Evolutionary conservation across 2,113 vertebrate genomes (phyloP).

Genomic region (Eleginops maclovinus): DNA sequence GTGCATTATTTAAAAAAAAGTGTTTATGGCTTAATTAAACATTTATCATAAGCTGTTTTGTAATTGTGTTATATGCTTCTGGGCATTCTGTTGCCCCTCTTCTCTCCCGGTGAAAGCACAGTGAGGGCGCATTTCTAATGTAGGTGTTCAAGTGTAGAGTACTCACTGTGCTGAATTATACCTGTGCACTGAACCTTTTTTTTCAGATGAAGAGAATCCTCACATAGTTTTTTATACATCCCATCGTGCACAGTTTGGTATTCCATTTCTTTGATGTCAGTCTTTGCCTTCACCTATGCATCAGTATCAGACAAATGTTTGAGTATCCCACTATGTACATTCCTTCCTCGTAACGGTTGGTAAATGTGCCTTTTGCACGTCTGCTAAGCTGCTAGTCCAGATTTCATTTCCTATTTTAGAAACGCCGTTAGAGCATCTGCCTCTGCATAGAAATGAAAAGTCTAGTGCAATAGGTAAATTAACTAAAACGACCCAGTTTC

Average conservation of each 20-base stretch:
- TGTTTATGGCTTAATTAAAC: conserved; percentile 61
- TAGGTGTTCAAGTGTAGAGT: neutral
- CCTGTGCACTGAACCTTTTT: neutral
- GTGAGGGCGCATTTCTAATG: neutral
- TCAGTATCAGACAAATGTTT: conserved; percentile 18
- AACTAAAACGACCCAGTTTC: conserved; percentile 82
- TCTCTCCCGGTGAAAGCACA: conserved; percentile 17
- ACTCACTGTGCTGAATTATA: conserved; percentile 4
- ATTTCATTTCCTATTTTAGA: conserved; percentile 76
- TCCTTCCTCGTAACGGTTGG: conserved; percentile 3
- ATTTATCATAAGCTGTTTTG: conserved; percentile 59
- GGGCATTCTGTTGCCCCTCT: conserved; percentile 24
- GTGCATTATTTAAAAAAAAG: conserved; percentile 58
- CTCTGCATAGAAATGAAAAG: conserved; percentile 65
- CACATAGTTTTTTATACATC: conserved; percentile 7
- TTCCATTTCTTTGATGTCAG: conserved; percentile 33
- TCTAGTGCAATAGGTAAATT: conserved; percentile 74
- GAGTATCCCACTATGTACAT: neutral
- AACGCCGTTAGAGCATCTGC: conserved; percentile 56
- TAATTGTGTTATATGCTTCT: conserved; percentile 28
- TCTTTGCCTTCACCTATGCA: conserved; percentile 34
- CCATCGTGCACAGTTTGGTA: conserved; percentile 2
- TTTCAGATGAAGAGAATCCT: conserved; percentile 29
- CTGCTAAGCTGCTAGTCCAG: conserved; percentile 52
- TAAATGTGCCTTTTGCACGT: conserved; percentile 33